Evolutionary conservation across 35 echinoderm and acorn worm genomes (phyloP).

Genomic region (Hemicentrotus pulcherrimus): DNA sequence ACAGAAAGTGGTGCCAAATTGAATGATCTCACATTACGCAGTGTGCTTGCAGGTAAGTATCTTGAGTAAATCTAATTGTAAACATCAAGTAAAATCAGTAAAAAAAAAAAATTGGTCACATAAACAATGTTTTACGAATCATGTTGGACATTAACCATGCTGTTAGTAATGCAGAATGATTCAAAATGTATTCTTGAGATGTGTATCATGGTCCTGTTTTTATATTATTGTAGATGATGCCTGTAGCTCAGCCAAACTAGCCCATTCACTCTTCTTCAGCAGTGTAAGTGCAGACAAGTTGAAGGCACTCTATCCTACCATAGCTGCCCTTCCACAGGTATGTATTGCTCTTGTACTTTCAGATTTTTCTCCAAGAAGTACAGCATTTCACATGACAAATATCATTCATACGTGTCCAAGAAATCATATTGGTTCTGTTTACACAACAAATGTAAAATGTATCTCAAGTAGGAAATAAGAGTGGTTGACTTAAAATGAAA

Average conservation of each 20-base stretch:
- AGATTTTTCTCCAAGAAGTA: neutral
- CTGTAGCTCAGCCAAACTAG: constrained; percentile 36
- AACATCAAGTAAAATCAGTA: no score
- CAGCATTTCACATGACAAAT: no score
- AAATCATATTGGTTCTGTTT: no score
- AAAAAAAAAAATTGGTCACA: no score
- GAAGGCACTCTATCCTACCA: neutral
- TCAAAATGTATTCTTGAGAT: no score
- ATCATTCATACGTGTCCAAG: no score
- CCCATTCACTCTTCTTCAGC: constrained; percentile 35
- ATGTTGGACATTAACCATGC: no score
- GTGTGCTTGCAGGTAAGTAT: neutral
- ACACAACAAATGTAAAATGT: no score
- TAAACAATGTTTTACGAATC: no score
- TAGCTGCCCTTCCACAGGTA: constrained; percentile 6
- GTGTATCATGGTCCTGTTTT: neutral
- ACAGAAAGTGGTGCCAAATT: neutral
- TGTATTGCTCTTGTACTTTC: neutral
- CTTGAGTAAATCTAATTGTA: neutral
- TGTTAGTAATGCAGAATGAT: no score
- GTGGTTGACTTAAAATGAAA: no score
- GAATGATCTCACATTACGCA: neutral
- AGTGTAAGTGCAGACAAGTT: neutral
- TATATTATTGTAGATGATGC: neutral
- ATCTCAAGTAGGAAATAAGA: no score